Conservation (phyloP, 64 coral and sea anemone genomes). For the Stylophora pistillata region DNA sequence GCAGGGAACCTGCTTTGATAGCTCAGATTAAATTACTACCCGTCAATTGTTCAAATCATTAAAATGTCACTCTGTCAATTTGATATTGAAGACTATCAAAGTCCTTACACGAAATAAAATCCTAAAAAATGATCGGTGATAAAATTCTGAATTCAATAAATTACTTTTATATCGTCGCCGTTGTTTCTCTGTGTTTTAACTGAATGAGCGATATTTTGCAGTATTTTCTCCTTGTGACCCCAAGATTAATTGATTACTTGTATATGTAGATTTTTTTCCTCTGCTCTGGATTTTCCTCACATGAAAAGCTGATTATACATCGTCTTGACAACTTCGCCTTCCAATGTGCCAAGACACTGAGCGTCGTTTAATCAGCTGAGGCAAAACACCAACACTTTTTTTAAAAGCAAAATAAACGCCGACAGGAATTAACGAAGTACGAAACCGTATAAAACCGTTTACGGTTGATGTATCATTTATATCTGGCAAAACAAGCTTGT, state of each 20-base stretch:
- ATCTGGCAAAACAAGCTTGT: neutral
- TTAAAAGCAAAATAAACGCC: neutral
- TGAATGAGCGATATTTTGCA: neutral
- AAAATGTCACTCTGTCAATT: neutral
- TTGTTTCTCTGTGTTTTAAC: neutral
- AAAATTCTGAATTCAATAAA: too few species aligned
- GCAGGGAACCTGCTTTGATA: neutral
- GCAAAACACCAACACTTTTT: neutral
- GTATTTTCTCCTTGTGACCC: neutral
- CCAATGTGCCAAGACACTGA: neutral
- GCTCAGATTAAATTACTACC: neutral
- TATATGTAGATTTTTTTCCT: neutral
- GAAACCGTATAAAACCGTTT: neutral
- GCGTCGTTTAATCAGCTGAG: constrained; percentile 1
- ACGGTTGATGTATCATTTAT: neutral
- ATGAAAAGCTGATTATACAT: constrained; percentile 17
- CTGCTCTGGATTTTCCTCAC: neutral
- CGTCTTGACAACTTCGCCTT: neutral
- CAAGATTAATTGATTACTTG: neutral
- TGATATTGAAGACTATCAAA: neutral
- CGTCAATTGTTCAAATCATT: neutral
- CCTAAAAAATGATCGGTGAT: too few species aligned
- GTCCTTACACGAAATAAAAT: neutral
- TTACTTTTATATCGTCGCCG: too few species aligned
- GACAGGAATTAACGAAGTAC: neutral